Conservation (phyloP, 2,888 invertebrate genomes). For the Tortrix viridana region DNA sequence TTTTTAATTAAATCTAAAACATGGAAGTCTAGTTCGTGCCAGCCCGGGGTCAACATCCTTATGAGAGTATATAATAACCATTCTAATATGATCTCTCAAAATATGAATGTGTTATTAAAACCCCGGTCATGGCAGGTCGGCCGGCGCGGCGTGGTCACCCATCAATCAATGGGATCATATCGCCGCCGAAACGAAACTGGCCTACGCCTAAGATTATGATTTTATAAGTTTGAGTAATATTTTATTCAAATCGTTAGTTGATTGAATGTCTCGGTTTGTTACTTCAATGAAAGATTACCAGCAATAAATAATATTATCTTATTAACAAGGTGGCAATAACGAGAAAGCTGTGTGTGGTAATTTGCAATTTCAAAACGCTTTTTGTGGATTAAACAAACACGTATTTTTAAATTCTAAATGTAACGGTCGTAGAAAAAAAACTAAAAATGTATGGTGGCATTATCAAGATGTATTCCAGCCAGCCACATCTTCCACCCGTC, state of each 20-base stretch:
- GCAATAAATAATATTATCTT: constrained; percentile 45
- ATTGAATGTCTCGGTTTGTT: constrained; percentile 75
- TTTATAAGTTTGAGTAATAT: constrained; percentile 80
- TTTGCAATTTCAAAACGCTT: constrained; percentile 36
- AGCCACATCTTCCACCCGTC: constrained; percentile 63
- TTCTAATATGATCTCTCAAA: constrained; percentile 53
- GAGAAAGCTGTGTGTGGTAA: constrained; percentile 26
- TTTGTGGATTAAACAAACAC: constrained; percentile 36
- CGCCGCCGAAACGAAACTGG: constrained; percentile 73
- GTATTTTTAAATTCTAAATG: constrained; percentile 34
- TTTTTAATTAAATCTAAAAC: constrained; percentile 80
- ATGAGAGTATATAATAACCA: constrained; percentile 58
- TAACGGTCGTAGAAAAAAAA: constrained; percentile 45
- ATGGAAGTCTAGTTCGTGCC: constrained; percentile 65
- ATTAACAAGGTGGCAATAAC: constrained; percentile 36
- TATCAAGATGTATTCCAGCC: constrained; percentile 68
- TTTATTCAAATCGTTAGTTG: constrained; percentile 80
- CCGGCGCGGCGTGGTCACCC: constrained; percentile 76
- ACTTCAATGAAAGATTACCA: constrained; percentile 48
- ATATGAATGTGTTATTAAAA: constrained; percentile 36
- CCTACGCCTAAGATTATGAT: constrained; percentile 72
- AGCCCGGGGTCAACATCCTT: constrained; percentile 77
- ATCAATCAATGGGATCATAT: constrained; percentile 84
- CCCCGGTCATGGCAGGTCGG: constrained; percentile 24
- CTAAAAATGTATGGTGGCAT: constrained; percentile 54